Evolutionary conservation across 2,113 vertebrate genomes (phyloP).

Genomic region (Capreolus pygargus): DNA sequence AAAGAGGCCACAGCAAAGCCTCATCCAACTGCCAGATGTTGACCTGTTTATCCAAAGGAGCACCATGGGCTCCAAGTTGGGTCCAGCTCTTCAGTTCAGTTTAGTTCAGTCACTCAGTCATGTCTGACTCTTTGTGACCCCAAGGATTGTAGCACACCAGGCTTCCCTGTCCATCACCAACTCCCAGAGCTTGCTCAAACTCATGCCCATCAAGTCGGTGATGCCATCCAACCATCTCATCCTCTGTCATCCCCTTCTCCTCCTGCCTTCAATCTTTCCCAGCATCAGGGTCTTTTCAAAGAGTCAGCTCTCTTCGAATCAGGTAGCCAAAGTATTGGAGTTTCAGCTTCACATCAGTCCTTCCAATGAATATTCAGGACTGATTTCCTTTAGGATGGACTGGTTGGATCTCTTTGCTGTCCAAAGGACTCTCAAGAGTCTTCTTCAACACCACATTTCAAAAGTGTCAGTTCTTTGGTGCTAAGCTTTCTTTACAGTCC

Average conservation of each 20-base stretch:
- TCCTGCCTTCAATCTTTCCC: neutral
- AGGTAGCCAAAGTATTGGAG: neutral
- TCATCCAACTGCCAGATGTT: fast-evolving
- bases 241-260: neutral
- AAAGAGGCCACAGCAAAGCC: neutral
- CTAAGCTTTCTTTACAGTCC: neutral
- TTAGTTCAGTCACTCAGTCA: neutral
- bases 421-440: neutral
- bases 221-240: neutral
- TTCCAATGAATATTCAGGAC: neutral
- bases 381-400: neutral
- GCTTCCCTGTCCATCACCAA: neutral
- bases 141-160: neutral
- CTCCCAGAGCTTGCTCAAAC: neutral
- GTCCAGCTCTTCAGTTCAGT: neutral
- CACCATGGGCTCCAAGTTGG: too few relatives aligned
- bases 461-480: fast-evolving
- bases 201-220: neutral
- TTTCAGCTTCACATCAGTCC: neutral
- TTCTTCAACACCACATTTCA: neutral
- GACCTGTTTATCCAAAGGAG: neutral
- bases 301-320: neutral
- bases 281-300: neutral
- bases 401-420: neutral
- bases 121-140: neutral